phyloP scores from a whole-genome alignment of 2,113 vertebrate species.

The Sylvilagus bachmani region DNA sequence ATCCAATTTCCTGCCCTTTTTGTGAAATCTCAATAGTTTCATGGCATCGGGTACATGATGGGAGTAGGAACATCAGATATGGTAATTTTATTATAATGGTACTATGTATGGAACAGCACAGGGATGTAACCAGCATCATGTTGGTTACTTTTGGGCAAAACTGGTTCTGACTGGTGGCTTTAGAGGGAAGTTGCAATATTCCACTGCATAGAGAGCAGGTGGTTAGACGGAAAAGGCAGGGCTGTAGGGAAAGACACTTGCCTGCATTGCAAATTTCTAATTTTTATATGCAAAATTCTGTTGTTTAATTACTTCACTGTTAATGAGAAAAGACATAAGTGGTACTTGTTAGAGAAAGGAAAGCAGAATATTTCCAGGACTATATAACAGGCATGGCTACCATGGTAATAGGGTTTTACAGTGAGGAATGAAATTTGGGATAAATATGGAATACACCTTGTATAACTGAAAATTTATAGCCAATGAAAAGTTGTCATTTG shows the following conservation, averaged over 20 bases:
- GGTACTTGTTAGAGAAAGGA: not conserved
- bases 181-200: too few species aligned
- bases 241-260: too few species aligned
- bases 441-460: not conserved
- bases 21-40: too few species aligned
- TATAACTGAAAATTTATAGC: not conserved
- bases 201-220: too few species aligned
- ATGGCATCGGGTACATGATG: too few species aligned
- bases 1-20: too few species aligned
- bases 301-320: not conserved
- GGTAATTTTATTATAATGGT: not conserved
- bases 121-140: too few species aligned
- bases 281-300: not conserved
- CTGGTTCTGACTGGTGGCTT: too few species aligned
- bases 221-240: too few species aligned
- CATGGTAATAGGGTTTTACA: not conserved
- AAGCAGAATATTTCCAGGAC: not conserved
- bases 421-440: rapidly evolving
- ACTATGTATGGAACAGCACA: too few species aligned
- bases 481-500: not conserved
- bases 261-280: not conserved
- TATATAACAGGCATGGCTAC: rapidly evolving
- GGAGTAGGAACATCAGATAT: not conserved
- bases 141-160: too few species aligned
- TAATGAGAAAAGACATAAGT: not conserved